These are phyloP conservation scores for Eulimnadia texana DNA, from an alignment of 1,140 invertebrate genomes.

Conservation along the genomic window DNA sequence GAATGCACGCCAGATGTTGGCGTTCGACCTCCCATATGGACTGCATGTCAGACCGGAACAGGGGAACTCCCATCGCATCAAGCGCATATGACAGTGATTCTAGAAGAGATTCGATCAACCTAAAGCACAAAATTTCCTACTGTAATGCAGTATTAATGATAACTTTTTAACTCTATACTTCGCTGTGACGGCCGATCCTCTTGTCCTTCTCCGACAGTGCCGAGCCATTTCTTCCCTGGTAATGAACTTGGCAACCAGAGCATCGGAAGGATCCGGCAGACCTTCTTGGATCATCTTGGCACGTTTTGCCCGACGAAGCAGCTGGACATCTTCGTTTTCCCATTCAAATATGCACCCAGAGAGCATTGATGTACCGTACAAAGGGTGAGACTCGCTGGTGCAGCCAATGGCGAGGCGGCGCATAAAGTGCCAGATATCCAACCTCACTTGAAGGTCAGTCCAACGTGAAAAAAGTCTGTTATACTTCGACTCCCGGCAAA, in stretches of 20 bases:
- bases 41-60: background rate
- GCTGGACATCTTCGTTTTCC: slow-evolving; percentile 5
- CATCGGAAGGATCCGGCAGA: background rate
- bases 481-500: slow-evolving; percentile 1
- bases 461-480: slow-evolving; percentile 1
- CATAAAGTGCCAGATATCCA: slow-evolving; percentile 15
- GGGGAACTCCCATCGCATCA: slow-evolving; percentile 1
- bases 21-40: background rate
- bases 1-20: slow-evolving; percentile 5
- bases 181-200: too few species aligned
- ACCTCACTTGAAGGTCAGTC: background rate
- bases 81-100: background rate
- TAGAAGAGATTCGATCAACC: background rate
- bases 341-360: slow-evolving; percentile 8
- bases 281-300: background rate
- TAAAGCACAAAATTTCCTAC: background rate
- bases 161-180: too few species aligned
- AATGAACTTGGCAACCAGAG: background rate
- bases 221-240: background rate
- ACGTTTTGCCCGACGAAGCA: background rate
- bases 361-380: slow-evolving; percentile 13
- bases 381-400: slow-evolving; percentile 9
- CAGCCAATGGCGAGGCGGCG: background rate
- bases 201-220: background rate
- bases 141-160: too few species aligned